Evolutionary conservation across 2,888 invertebrate genomes (phyloP), one percentile per base, ranked within the genome.

Genomic region (Drosophila multiciliata): DNA sequence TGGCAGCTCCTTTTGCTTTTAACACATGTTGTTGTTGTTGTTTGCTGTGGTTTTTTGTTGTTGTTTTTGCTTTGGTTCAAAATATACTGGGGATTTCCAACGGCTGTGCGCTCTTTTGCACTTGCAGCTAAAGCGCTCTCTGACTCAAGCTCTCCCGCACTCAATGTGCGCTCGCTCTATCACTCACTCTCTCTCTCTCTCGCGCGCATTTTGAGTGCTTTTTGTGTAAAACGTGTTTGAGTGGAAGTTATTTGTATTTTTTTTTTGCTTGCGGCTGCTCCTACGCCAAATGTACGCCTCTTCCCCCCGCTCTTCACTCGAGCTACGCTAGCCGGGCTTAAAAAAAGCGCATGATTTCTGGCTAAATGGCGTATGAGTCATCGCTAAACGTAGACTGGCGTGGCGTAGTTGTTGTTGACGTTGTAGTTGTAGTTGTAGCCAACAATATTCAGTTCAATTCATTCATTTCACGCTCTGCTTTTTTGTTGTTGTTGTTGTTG

Each of bases 301-400:
- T 26, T 32, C 5, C 48, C 48, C 36, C 12, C 32, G n/a, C 55
- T 20, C 26, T 50, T 2, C 53, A 9, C 33, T 23, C 17, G 1
- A 23, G 23, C 6, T 35, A 20, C 49, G 69, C 26, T 66, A 82
- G 71, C 69, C 70, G 57, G 82, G 82, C 75, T 73, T 85, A 69
- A 81, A 71, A 70, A 66, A 74, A 85, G 70, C 80, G 72, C 67
- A 81, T 79, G 90, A 87, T 78, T 87, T 87, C 87, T 80, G 71
- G 73, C 66, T 90, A 90, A 87, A 88, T 75, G 63, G 82, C 63
- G 75, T 61, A 81, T 87, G 87, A 87, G 76, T 87, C 87, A 87
- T 90, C 90, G 29, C 3, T 17, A 15, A 63, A 49, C 73, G 71
- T 64, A 61, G 26, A 38, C 3, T 35, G 40, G 9, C n/a, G 9